phyloP scores from a whole-genome alignment of 2,888 invertebrate species.

The Keiferia lycopersicella region DNA sequence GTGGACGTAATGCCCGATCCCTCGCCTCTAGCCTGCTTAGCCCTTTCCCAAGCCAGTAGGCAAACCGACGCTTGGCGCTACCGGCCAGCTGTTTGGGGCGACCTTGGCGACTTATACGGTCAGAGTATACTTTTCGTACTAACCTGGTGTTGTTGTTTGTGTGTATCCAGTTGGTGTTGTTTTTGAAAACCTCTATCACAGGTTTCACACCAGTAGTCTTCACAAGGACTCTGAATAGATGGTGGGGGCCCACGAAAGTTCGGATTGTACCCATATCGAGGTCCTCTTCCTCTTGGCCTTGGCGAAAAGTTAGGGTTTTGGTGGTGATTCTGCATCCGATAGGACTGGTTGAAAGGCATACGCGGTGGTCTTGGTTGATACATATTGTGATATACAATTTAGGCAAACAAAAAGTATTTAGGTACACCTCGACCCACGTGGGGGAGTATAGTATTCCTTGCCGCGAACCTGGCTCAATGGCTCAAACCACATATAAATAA shows the following conservation, averaged over 20 bases:
- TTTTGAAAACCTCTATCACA: constrained; percentile 89
- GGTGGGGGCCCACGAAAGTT: not conserved
- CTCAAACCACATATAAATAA: too few species aligned
- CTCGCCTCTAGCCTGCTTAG: too few species aligned
- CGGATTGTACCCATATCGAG: not conserved
- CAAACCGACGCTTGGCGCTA: not conserved
- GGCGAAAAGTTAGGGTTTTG: constrained; percentile 37
- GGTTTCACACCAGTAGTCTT: constrained; percentile 85
- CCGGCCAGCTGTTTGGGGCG: too few species aligned
- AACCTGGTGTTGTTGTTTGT: constrained; percentile 87
- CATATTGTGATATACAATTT: not conserved
- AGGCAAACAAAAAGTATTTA: too few species aligned
- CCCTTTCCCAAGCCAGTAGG: not conserved
- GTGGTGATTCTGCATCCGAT: constrained; percentile 34
- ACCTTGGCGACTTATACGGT: too few species aligned
- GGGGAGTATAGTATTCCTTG: too few species aligned
- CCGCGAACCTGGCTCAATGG: too few species aligned
- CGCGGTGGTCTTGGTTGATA: not conserved
- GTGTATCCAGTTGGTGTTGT: constrained; percentile 81
- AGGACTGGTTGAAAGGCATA: not conserved
- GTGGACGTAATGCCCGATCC: too few species aligned
- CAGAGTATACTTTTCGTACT: too few species aligned
- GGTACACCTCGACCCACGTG: too few species aligned
- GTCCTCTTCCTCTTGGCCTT: constrained; percentile 29
- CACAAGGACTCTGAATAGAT: constrained; percentile 34